These are phyloP conservation scores for Drosophila nigricruria DNA, from an alignment of 2,888 invertebrate species.

Conservation along the genomic window DNA sequence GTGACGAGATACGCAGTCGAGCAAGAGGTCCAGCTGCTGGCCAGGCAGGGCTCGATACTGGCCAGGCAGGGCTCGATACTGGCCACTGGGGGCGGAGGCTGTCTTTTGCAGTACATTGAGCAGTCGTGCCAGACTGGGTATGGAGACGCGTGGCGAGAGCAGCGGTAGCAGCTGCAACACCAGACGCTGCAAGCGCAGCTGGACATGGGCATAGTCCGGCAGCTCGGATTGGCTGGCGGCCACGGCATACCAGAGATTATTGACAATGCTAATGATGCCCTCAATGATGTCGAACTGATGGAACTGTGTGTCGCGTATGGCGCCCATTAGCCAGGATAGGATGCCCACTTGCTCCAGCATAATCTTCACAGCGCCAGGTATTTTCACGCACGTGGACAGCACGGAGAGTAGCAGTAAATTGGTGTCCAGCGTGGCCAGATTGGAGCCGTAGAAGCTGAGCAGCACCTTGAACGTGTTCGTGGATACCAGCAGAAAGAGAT, in stretches of 20 bases:
- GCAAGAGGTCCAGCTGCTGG: slow-evolving; percentile 70
- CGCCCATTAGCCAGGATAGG: slow-evolving; percentile 88
- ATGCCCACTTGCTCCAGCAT: slow-evolving; percentile 90
- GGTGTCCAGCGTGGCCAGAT: slow-evolving; percentile 87
- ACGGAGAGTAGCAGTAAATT: slow-evolving; percentile 89
- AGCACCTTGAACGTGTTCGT: slow-evolving; percentile 92
- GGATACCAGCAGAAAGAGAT: slow-evolving; percentile 90
- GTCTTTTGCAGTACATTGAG: slow-evolving; percentile 83
- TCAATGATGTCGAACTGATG: slow-evolving; percentile 85
- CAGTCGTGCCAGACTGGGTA: slow-evolving; percentile 73
- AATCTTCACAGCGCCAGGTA: slow-evolving; percentile 88
- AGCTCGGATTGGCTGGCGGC: slow-evolving; percentile 76
- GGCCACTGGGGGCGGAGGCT: slow-evolving; percentile 51
- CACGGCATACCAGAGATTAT: slow-evolving; percentile 83
- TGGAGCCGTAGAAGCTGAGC: slow-evolving; percentile 89
- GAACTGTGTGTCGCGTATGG: slow-evolving; percentile 83
- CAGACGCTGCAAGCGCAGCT: slow-evolving; percentile 74
- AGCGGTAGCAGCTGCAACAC: slow-evolving; percentile 76
- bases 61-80: slow-evolving; percentile 61
- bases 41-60: slow-evolving; percentile 63
- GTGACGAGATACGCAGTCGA: slow-evolving; percentile 78
- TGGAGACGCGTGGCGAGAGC: slow-evolving; percentile 82
- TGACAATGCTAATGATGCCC: slow-evolving; percentile 83
- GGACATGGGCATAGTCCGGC: slow-evolving; percentile 74
- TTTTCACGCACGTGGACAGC: slow-evolving; percentile 87